phyloP scores from a whole-genome alignment of 2,113 vertebrate genomes.

The Corythornis vintsioides region DNA sequence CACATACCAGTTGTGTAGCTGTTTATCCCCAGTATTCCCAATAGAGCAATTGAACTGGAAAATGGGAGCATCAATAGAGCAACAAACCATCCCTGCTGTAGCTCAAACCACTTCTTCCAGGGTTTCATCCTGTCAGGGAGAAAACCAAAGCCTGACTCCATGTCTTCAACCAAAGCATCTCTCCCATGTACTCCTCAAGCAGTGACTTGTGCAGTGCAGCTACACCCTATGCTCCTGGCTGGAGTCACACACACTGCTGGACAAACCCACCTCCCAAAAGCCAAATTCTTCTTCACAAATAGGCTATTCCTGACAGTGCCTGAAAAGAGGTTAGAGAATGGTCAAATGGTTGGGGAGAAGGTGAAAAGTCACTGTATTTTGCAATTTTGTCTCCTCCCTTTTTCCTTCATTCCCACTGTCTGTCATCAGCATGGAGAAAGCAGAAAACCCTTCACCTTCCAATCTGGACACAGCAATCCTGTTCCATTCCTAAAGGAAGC shows the following conservation, averaged over 20 bases:
- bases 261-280: background rate
- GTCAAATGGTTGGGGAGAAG: background rate
- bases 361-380: background rate
- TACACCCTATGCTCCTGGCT: background rate
- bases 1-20: background rate
- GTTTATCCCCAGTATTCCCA: background rate
- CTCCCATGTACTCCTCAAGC: background rate
- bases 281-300: background rate
- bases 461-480: fast-evolving
- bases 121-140: background rate
- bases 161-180: conserved; percentile 8
- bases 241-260: background rate
- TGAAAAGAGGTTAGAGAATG: background rate
- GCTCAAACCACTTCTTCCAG: background rate
- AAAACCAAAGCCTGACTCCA: background rate
- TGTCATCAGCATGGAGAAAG: background rate
- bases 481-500: background rate
- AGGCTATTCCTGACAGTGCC: background rate
- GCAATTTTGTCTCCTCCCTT: background rate
- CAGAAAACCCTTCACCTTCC: background rate
- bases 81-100: background rate
- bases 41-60: background rate
- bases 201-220: background rate
- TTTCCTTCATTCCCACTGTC: background rate
- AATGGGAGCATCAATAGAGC: background rate